phyloP scores from a whole-genome alignment of 2,797 vertebrate species.

The Falco biarmicus region DNA sequence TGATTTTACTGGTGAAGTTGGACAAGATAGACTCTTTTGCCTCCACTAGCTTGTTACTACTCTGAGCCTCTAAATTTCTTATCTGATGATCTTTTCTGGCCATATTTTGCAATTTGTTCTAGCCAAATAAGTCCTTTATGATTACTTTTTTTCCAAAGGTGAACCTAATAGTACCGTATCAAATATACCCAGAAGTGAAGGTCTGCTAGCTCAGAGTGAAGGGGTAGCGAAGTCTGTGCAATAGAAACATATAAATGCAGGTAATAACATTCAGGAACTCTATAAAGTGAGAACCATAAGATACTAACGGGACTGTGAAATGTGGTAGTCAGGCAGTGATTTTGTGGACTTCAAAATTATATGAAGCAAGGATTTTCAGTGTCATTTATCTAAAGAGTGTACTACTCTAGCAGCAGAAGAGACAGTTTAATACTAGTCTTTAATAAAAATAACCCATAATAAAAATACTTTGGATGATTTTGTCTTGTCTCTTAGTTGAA shows the following conservation, averaged over 20 bases:
- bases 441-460: background rate
- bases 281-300: background rate
- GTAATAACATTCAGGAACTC: background rate
- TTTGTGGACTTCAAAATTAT: conserved; percentile 18
- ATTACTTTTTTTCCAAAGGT: conserved; percentile 37
- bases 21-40: background rate
- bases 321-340: background rate
- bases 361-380: conserved; percentile 23
- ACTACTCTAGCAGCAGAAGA: background rate
- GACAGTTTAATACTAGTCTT: background rate
- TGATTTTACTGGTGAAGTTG: conserved; percentile 35
- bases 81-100: background rate
- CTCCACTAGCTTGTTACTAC: background rate
- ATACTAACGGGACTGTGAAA: background rate
- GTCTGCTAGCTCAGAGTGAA: background rate
- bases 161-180: background rate
- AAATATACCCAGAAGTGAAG: background rate
- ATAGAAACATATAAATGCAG: background rate
- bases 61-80: background rate
- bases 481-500: background rate
- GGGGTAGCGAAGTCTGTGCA: background rate
- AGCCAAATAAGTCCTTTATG: background rate
- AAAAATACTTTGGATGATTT: background rate
- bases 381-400: background rate
- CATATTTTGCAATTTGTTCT: background rate